Base-by-base conservation (phyloP, 1,140 invertebrate species). In the Atta texana region DNA sequence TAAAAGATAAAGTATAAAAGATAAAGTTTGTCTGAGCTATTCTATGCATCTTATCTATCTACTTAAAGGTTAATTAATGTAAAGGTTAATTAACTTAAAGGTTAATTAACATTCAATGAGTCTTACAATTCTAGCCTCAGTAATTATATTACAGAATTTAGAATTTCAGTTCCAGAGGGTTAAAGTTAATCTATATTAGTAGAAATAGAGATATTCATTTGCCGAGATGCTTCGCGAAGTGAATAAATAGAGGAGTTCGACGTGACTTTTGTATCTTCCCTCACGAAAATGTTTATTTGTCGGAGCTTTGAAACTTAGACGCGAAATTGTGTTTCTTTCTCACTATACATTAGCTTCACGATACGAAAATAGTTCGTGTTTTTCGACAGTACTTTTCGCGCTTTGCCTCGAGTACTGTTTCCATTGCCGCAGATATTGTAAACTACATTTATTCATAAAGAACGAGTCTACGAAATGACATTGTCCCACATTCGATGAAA, bases 361-460 rank as follows among this genome's bases (percentile, higher is more conserved):
- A 55, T 39, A 39, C 16, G 44, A 57, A 69, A 39, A n/a, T 34
- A 34, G n/a, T 10, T 81, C 34, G 34, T n/a, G 3, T 34, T 71
- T 81, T 72, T 74, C 18, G 49, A 49, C 18, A 34, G 7, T 2
- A 21, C 5, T 21, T 74, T 74, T 82, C 44, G 18, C 39, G n/a
- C n/a, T 74, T 53, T 8, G 63, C 12, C 3, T 34, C 63, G 53
- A 24, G 16, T 31, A 16, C 18, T 57, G 2, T 64, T 63, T 49
- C 18, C 61, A 64, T 49, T 28, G 53, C 34, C 34, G 53, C 51
- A 5, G n/a, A 21, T 21, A 21, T 16, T 55, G 53, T 57, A 57
- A 57, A 57, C 53, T 39, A 18, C 72, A 82, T 82, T 82, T 61
- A 74, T 82, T 82, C 31, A 72, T n/a, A 61, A 31, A 28, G 16